A percentile compares a stretch with the other conserved stretches of the same genome.
Conservation (phyloP, 2,797 vertebrate species). For the Scolopax bukidnonensis region DNA sequence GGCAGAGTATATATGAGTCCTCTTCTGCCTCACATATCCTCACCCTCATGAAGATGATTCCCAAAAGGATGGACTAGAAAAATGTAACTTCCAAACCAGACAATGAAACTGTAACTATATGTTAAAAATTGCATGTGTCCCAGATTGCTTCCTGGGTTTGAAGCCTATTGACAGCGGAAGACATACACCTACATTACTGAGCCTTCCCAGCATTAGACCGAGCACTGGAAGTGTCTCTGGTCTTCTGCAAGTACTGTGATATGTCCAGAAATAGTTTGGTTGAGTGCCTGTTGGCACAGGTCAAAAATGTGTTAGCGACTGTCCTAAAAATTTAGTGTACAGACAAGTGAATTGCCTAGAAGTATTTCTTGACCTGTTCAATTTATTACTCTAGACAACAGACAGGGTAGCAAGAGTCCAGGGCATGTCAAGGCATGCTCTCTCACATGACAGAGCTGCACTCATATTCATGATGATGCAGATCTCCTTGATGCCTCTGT, state of each 20-base stretch:
- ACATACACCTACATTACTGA: not conserved
- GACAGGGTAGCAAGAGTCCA: not conserved
- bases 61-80: not conserved
- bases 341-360: not conserved
- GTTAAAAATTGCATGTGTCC: accelerated
- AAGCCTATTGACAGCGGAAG: accelerated
- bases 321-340: not conserved
- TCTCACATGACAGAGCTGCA: not conserved
- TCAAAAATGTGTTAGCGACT: not conserved
- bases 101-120: not conserved
- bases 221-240: not conserved
- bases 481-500: not conserved
- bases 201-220: not conserved
- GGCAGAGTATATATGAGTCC: not conserved
- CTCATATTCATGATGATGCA: not conserved
- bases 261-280: not conserved
- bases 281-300: not conserved
- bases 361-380: not conserved
- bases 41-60: not conserved
- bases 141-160: not conserved
- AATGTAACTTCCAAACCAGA: not conserved
- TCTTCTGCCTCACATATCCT: not conserved
- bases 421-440: not conserved
- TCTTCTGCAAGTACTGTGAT: not conserved
- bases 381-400: not conserved